phyloP scores from a whole-genome alignment of 2,113 vertebrate genomes.

The Picathartes gymnocephalus region DNA sequence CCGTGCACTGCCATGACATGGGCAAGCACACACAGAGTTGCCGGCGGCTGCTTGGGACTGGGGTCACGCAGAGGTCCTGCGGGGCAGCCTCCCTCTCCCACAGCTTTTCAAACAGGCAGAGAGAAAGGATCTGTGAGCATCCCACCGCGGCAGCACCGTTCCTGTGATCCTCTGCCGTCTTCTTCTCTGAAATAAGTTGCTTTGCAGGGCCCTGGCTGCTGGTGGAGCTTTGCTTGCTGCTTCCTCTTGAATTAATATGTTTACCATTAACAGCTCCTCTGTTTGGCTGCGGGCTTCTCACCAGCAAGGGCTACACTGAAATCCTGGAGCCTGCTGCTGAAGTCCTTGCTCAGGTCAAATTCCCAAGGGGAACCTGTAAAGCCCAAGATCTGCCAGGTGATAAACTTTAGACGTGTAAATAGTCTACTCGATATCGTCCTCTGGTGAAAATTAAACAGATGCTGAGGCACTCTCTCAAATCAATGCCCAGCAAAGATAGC shows the following conservation, averaged over 20 bases:
- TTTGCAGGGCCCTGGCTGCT: neutral
- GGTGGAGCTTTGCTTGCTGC: neutral
- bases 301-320: neutral
- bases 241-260: constrained; percentile 25
- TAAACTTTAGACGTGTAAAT: constrained; percentile 10
- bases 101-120: neutral
- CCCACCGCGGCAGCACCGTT: rapidly evolving
- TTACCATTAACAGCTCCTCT: constrained; percentile 3
- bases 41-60: neutral
- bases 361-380: neutral
- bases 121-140: neutral
- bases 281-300: neutral
- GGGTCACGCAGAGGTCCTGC: constrained; percentile 42
- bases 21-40: neutral
- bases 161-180: neutral
- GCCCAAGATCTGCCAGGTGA: neutral
- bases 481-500: neutral
- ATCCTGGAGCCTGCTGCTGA: neutral
- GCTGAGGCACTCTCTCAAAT: neutral
- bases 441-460: constrained; percentile 40
- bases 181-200: neutral
- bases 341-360: constrained; percentile 20
- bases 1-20: neutral
- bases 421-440: neutral
- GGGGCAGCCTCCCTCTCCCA: neutral